These are phyloP conservation scores for Poecilobothrus nobilitatus DNA, from an alignment of 2,888 invertebrate genomes.

Conservation along the genomic window DNA sequence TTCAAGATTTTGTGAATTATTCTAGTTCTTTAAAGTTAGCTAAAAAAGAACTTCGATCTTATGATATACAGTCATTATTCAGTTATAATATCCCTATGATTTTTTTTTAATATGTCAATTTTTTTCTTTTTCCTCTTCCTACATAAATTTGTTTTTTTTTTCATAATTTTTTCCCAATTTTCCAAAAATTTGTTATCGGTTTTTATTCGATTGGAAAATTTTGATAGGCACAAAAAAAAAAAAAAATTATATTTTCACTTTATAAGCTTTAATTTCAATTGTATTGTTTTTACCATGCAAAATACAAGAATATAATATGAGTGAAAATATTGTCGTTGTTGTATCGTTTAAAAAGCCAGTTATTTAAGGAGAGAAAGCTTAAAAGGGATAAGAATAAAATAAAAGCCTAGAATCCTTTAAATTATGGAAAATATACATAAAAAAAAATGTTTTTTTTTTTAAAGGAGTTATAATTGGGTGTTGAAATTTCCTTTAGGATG, in stretches of 20 bases:
- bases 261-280: neutral
- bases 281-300: neutral
- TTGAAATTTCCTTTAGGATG: neutral
- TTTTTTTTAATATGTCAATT: no score
- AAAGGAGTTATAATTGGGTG: conserved; percentile 3
- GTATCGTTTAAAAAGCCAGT: no score
- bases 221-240: neutral
- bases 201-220: conserved; percentile 4
- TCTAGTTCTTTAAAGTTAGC: no score
- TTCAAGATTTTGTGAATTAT: no score
- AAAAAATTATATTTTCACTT: neutral
- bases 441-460: neutral
- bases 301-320: neutral
- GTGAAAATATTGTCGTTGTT: neutral
- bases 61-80: no score
- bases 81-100: no score
- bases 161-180: no score
- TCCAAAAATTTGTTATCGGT: neutral
- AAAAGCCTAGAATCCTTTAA: neutral
- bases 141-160: no score
- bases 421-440: neutral
- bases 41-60: no score
- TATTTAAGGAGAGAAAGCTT: no score
- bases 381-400: no score
- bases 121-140: no score